Conservation (phyloP, 2,797 vertebrate genomes). For the Falco rusticolus region DNA sequence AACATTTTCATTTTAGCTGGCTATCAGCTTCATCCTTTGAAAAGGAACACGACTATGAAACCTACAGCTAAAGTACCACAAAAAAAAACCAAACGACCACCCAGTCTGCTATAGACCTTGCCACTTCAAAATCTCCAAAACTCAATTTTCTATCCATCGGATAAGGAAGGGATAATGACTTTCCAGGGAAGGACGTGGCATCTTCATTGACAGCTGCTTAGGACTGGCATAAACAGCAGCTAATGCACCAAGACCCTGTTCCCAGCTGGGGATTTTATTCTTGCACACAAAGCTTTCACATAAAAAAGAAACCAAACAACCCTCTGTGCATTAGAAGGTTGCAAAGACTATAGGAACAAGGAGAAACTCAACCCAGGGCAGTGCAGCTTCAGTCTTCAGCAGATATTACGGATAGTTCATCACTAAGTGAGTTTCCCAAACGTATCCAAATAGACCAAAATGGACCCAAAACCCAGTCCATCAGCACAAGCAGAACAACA, state of each 20-base stretch:
- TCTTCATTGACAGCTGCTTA: not conserved
- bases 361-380: not conserved
- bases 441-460: not conserved
- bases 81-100: fast-evolving
- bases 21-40: not conserved
- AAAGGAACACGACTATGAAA: not conserved
- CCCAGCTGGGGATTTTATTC: not conserved
- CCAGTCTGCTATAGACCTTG: not conserved
- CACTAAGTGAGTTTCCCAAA: not conserved
- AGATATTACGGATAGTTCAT: not conserved
- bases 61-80: not conserved
- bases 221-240: not conserved
- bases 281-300: fast-evolving
- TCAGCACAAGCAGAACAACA: not conserved
- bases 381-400: not conserved
- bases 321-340: not conserved
- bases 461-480: fast-evolving
- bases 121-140: not conserved
- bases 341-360: not conserved
- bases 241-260: not conserved
- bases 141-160: not conserved
- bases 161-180: not conserved
- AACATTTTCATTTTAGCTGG: not conserved
- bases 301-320: not conserved
- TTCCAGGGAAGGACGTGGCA: not conserved